Conservation (phyloP, 2,888 invertebrate genomes). For the Nomada goodeniana region DNA sequence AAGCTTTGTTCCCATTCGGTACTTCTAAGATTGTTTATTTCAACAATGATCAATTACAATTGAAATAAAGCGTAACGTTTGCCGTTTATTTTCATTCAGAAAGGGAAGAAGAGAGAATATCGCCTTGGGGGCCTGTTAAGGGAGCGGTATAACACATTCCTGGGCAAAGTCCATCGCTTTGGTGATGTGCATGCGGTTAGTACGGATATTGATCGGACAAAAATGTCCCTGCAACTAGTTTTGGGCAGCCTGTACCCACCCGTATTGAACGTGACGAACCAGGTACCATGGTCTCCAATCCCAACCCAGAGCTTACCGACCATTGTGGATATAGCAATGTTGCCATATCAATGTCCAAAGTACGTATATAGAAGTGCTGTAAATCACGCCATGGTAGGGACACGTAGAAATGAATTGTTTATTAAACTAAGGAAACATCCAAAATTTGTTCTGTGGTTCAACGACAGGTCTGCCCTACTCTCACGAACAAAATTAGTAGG, state of each 20-base stretch:
- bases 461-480: no score
- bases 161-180: constrained; percentile 52
- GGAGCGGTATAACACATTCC: constrained; percentile 60
- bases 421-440: no score
- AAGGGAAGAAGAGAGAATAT: constrained; percentile 67
- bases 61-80: neutral
- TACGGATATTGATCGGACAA: constrained; percentile 66
- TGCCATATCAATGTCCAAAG: constrained; percentile 48
- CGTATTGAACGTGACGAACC: constrained; percentile 31
- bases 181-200: constrained; percentile 61
- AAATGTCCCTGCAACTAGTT: constrained; percentile 68
- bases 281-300: constrained; percentile 62
- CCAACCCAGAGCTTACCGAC: constrained; percentile 58
- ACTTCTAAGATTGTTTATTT: no score
- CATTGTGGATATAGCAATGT: constrained; percentile 55
- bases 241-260: constrained; percentile 69
- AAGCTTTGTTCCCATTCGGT: no score
- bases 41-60: neutral
- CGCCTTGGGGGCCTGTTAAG: constrained; percentile 64
- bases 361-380: constrained; percentile 30
- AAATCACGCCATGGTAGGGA: neutral
- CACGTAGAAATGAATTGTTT: no score
- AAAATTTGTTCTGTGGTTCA: no score
- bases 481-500: no score
- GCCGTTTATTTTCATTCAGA: constrained; percentile 38